Evolutionary conservation across 2,797 vertebrate genomes (phyloP).

Genomic region (Helostoma temminkii): DNA sequence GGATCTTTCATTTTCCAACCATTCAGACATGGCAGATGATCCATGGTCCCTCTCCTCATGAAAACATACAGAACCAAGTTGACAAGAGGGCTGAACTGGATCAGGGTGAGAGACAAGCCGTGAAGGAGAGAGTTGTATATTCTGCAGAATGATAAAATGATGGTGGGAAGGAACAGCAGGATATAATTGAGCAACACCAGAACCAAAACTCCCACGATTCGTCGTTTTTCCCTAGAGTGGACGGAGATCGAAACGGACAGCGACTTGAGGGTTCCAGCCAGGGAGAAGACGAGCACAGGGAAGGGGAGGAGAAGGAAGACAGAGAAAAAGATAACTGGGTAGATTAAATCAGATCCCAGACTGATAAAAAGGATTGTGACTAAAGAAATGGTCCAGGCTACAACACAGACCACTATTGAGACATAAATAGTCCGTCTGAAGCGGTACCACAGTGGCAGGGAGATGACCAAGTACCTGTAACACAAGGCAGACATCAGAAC

Average conservation of each 20-base stretch:
- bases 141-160: not conserved
- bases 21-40: not conserved
- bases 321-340: not conserved
- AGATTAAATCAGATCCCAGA: not conserved
- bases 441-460: slow-evolving; percentile 39
- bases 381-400: slow-evolving; percentile 14
- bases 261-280: not conserved
- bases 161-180: not conserved
- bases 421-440: not conserved
- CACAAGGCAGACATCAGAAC: not conserved
- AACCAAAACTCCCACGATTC: not conserved
- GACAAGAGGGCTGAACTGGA: not conserved
- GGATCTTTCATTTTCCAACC: not conserved
- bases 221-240: not conserved
- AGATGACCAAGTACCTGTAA: slow-evolving; percentile 29
- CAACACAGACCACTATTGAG: not conserved
- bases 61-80: slow-evolving; percentile 1
- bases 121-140: not conserved
- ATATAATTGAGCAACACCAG: not conserved
- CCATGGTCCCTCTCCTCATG: not conserved
- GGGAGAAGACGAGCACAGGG: not conserved
- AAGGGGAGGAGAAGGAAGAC: not conserved
- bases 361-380: not conserved
- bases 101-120: not conserved
- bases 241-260: not conserved